Conservation (phyloP, 2,797 vertebrate species). For the Enteromius afrohamiltoni region DNA sequence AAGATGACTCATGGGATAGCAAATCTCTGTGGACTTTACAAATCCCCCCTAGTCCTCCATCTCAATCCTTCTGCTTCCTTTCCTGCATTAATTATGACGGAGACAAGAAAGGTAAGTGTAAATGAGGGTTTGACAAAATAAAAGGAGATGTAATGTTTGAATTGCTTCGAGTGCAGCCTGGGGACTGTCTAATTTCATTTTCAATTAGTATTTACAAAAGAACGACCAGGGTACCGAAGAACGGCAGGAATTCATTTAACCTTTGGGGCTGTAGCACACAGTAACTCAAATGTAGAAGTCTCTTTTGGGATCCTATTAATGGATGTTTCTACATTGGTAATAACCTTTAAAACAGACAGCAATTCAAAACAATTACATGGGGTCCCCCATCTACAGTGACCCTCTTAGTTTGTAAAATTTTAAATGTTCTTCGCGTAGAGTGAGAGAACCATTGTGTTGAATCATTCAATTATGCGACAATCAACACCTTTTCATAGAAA, state of each 20-base stretch:
- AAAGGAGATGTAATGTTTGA: not conserved
- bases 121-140: not conserved
- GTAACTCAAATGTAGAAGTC: not conserved
- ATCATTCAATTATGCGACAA: not conserved
- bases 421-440: not conserved
- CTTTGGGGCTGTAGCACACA: not conserved
- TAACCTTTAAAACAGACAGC: conserved; percentile 26
- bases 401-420: conserved; percentile 34
- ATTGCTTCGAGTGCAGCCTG: not conserved
- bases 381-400: not conserved
- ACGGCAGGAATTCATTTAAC: conserved; percentile 14
- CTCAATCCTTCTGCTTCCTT: conserved; percentile 2
- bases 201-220: conserved; percentile 44
- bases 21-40: conserved; percentile 43
- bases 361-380: conserved; percentile 38
- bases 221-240: conserved; percentile 9
- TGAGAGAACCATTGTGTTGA: not conserved
- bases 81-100: conserved; percentile 2
- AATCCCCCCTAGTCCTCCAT: conserved; percentile 12
- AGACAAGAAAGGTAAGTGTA: conserved; percentile 3
- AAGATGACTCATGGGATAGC: conserved; percentile 31
- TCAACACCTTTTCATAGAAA: not conserved
- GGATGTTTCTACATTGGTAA: not conserved
- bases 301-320: conserved; percentile 18
- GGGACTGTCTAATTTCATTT: conserved; percentile 39